phyloP scores from a whole-genome alignment of 2,888 invertebrate species.

The Lepidocyrtoides sp. region DNA sequence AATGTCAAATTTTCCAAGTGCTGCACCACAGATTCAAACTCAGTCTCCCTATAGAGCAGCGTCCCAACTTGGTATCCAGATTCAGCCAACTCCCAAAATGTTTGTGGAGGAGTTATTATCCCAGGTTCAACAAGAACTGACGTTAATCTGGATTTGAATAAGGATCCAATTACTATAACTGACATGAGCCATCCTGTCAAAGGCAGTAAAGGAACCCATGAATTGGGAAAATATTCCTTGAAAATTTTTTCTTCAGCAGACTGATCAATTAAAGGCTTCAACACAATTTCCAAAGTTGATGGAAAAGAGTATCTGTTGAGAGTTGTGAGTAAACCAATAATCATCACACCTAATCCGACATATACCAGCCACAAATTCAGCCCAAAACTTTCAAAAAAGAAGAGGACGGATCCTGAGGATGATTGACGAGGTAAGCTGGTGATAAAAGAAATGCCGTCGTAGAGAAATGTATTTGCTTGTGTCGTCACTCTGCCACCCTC shows the following conservation, averaged over 20 bases:
- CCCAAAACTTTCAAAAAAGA: conserved; percentile 17
- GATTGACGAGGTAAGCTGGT: conserved; percentile 55
- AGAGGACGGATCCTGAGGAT: not conserved
- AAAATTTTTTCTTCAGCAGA: conserved; percentile 3
- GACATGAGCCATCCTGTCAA: conserved; percentile 20
- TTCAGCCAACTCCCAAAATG: conserved; percentile 8
- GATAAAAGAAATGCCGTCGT: conserved; percentile 40
- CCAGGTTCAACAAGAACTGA: conserved; percentile 36
- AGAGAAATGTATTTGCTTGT: conserved; percentile 36
- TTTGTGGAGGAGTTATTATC: conserved; percentile 7
- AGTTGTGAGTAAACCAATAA: not conserved
- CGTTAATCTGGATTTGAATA: conserved; percentile 50
- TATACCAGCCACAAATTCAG: conserved; percentile 16
- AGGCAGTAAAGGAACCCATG: not conserved
- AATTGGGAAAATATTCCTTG: not conserved
- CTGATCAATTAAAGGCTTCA: conserved; percentile 42
- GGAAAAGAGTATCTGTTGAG: not conserved
- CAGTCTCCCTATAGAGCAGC: not conserved
- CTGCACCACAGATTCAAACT: not conserved
- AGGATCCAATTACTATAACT: conserved; percentile 16
- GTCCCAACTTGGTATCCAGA: conserved; percentile 35
- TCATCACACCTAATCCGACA: not conserved
- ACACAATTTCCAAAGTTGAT: conserved; percentile 7
- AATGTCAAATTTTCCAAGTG: not conserved
- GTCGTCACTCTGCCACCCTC: conserved; percentile 16